Conservation (phyloP, 1,140 invertebrate genomes). For the Drosophila elegans region DNA sequence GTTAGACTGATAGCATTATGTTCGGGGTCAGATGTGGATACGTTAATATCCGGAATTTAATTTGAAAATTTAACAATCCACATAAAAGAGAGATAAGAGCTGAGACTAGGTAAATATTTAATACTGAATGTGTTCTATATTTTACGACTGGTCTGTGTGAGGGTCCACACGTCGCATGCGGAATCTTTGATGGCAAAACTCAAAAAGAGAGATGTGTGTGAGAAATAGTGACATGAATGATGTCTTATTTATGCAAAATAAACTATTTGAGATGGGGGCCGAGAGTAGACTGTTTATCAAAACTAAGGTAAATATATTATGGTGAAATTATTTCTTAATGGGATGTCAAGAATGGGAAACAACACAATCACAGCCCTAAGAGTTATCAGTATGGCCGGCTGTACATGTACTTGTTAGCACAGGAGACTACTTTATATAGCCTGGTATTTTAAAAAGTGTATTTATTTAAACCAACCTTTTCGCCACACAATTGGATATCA, state of each 20-base stretch:
- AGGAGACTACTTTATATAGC: too few species aligned
- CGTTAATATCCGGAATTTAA: slow-evolving; percentile 67
- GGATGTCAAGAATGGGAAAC: not conserved
- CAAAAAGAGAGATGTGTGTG: not conserved
- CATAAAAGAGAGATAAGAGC: slow-evolving; percentile 53
- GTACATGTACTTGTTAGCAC: too few species aligned
- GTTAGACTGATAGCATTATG: slow-evolving; percentile 50
- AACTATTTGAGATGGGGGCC: not conserved
- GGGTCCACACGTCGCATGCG: slow-evolving; percentile 34
- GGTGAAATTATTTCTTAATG: too few species aligned
- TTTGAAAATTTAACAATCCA: slow-evolving; percentile 70
- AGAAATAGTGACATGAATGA: slow-evolving; percentile 14
- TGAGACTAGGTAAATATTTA: slow-evolving; percentile 61
- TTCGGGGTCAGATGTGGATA: slow-evolving; percentile 29
- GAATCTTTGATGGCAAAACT: slow-evolving; percentile 18
- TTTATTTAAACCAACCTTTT: too few species aligned
- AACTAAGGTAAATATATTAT: not conserved
- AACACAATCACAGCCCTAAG: not conserved
- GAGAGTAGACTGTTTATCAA: not conserved
- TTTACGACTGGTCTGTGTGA: slow-evolving; percentile 21
- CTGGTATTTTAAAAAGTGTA: too few species aligned
- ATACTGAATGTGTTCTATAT: slow-evolving; percentile 42
- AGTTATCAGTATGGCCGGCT: too few species aligned
- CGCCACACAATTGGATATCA: too few species aligned
- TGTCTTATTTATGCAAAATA: slow-evolving; percentile 28